Evolutionary conservation across 2,888 invertebrate species (phyloP), one percentile per base, ranked within the genome.

Genomic region (Electrophaes corylata): DNA sequence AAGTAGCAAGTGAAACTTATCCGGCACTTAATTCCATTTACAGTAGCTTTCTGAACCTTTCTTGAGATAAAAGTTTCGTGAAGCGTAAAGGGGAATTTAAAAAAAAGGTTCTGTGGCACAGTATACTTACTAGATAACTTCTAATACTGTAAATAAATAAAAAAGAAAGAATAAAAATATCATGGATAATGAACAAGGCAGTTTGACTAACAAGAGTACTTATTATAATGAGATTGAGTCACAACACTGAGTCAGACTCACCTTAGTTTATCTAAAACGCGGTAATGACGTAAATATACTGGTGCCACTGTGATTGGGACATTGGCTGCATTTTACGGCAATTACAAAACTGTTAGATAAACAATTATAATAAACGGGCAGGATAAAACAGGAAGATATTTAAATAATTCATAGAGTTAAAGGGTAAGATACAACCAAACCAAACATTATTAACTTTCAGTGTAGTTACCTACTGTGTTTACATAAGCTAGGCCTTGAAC

Each of bases 1-100:
- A 54, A 64, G 48, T 55, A 60, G 48, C 53, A 59, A 66, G 65
- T 59, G 59, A 71, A 74, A 68, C 61, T 67, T 60, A 50, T 31
- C 33, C 39, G 51, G 39, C 19, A 23, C 46, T 47, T 46, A 33
- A 49, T 49, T 49, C 29, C 12, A 49, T 40, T 29, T 19, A 35
- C 6, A 48, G 35, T 37, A 37, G 37, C 37, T 37, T 29, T 56
- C 16, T 40, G 31, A 50, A 50, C 19, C 43, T 47, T 39, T 53
- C 10, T 18, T 37, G 4, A 39, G 37, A 31, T 53, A 53, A 43
- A 23, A 11, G 45, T 37, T 37, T n/a, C 33, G 16, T 41, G n/a
- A 18, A 54, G 20, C 31, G 23, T 26, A 18, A 37, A 23, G 14
- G n/a, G 20, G 10, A 12, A 29, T 6, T 3, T 10, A 29, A 10